A percentile compares a stretch with the other conserved stretches of the same genome.
Conservation (phyloP, 2,888 invertebrate species). For the Leucophenga maculata region DNA sequence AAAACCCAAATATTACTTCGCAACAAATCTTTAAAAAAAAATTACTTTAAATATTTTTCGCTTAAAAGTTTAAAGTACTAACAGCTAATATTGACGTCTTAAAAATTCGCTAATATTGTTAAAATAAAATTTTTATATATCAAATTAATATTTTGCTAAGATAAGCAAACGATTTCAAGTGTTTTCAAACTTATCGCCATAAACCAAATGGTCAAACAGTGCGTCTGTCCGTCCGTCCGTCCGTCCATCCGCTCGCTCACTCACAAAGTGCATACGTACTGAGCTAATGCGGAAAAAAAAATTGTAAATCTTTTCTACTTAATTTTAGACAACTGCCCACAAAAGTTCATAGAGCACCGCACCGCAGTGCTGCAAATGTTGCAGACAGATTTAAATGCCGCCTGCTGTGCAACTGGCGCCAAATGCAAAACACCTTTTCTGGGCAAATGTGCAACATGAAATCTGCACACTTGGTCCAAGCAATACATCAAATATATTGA, state of each 20-base stretch:
- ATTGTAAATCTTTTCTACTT: neutral
- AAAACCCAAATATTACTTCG: no score
- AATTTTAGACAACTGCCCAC: slow-evolving; percentile 4
- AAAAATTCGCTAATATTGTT: no score
- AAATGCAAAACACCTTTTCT: neutral
- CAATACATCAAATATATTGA: neutral
- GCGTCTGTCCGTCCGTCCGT: no score
- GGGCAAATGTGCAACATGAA: neutral
- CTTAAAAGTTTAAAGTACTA: no score
- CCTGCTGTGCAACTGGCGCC: slow-evolving; percentile 27
- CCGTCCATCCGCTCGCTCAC: neutral
- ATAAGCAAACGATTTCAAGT: neutral
- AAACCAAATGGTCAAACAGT: no score
- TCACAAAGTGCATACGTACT: neutral
- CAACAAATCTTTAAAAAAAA: no score
- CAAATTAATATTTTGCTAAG: neutral
- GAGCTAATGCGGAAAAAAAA: neutral
- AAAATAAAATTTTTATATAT: no score
- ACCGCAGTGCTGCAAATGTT: neutral
- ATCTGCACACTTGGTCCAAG: neutral
- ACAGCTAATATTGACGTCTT: no score
- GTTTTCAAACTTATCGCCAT: no score
- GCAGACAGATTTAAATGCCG: slow-evolving; percentile 17
- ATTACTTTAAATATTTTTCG: no score
- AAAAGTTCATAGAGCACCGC: slow-evolving; percentile 3